Evolutionary conservation across 35 echinoderm and acorn worm genomes (phyloP).

Genomic region (Ophioderma brevispina): DNA sequence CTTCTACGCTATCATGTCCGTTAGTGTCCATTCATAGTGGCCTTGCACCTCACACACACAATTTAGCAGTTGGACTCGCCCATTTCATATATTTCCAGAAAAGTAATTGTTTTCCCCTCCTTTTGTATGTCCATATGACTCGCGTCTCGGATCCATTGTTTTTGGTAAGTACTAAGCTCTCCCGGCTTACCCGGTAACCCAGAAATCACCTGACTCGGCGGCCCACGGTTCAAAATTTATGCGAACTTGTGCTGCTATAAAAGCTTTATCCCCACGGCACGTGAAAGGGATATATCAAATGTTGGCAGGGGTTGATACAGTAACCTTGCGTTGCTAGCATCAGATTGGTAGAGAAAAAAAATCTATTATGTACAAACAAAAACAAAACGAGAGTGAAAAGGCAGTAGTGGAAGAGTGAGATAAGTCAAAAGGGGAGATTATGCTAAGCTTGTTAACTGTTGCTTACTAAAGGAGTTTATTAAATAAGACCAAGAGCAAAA

Average conservation of each 20-base stretch:
- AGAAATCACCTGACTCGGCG: not conserved
- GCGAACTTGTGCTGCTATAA: not conserved
- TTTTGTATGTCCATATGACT: not conserved
- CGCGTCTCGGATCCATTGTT: not conserved
- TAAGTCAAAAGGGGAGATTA: too few species aligned
- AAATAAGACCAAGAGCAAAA: too few species aligned
- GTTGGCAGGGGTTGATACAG: not conserved
- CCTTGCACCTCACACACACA: too few species aligned
- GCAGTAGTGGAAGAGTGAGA: not conserved
- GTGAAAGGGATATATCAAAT: not conserved
- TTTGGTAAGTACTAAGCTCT: not conserved
- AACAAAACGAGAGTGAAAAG: not conserved
- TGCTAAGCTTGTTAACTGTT: too few species aligned
- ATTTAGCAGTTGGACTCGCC: too few species aligned
- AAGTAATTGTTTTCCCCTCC: not conserved
- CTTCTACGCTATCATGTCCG: not conserved
- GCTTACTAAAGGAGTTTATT: too few species aligned
- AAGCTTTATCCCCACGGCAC: not conserved
- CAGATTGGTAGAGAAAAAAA: not conserved
- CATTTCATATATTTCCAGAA: not conserved
- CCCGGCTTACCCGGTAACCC: not conserved
- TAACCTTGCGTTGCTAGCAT: not conserved
- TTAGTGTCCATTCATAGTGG: too few species aligned
- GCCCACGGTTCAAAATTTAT: slow-evolving; percentile 13
- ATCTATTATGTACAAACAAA: not conserved